Base-by-base conservation (phyloP, 2,797 vertebrate species). In the Pangasius sanitwongsei region DNA sequence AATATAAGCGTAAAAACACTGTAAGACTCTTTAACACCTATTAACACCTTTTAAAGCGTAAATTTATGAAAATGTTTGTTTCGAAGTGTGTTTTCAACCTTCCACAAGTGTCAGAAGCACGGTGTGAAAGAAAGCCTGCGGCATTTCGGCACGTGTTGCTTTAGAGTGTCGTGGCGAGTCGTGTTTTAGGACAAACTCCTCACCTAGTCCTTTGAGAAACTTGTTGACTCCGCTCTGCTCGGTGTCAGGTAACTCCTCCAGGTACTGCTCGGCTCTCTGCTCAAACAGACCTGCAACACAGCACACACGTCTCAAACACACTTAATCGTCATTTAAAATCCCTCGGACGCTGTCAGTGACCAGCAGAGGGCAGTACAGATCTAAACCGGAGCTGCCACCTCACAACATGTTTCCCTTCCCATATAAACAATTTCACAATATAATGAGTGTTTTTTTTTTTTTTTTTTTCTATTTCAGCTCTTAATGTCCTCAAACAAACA, bases 171-270 rank as follows among this genome's bases (percentile, higher is more conserved):
- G 37, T 15, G 2, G 31, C 16, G 74, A 55, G 44, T 2, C n/a
- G n/a, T 20, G 20, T 25, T 61, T 82, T 23, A 8, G 57, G 23
- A 28, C 25, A 8, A 82, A 23, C 31, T 63, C 63, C 98, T 97
- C 93, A 99, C 99, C 98, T 86, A 99, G 97, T 87, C 98, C 98
- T 95, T 97, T 98, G 48, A 99, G 97, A 91, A 99, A 99, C 93
- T 99, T 99, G 96, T 99, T 99, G 86, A 99, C 97, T 89, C 98
- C 99, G 4, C 99, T 99, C 92, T 99, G 98, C 93, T 99, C 99
- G 0, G 97, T 98, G 94, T 99, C 98, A 34, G 98, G 99, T 86
- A 99, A 96, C 95, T 99, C 98, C 89, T 99, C 99, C 93, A 99
- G 94, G 91, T 99, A 99, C 94, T 99, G 98, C 18, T 99, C 98